Evolutionary conservation across 92 coral and sea anemone species (phyloP).

Genomic region (Epizoanthus illoricatus): DNA sequence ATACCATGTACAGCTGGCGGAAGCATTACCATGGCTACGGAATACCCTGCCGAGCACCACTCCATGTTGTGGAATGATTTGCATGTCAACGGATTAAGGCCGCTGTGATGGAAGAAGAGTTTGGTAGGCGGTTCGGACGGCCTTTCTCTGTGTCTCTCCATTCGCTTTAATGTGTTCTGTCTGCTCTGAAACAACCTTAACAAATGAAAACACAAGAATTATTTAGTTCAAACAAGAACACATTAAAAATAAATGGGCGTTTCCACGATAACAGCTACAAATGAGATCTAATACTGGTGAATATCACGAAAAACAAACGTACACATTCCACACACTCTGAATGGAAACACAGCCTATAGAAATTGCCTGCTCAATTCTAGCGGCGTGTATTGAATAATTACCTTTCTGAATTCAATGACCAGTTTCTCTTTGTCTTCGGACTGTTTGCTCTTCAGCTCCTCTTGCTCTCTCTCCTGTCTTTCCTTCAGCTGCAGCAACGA

Average conservation of each 20-base stretch:
- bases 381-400: background rate
- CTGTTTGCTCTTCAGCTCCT: constrained; percentile 79
- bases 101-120: constrained; percentile 71
- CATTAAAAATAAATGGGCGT: too few species aligned
- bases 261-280: too few species aligned
- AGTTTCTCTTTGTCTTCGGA: constrained; percentile 81
- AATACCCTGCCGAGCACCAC: too few species aligned
- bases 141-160: constrained; percentile 88
- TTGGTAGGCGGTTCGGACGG: constrained; percentile 83
- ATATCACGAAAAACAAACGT: too few species aligned
- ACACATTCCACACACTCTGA: too few species aligned
- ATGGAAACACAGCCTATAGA: too few species aligned
- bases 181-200: constrained; percentile 72
- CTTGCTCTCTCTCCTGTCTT: constrained; percentile 82
- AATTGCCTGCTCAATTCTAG: too few species aligned
- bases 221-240: too few species aligned
- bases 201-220: background rate
- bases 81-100: background rate
- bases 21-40: constrained; percentile 7
- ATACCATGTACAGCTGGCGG: background rate
- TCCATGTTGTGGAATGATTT: background rate
- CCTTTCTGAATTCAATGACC: constrained; percentile 80
- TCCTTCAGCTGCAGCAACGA: constrained; percentile 59
- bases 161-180: constrained; percentile 78
- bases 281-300: too few species aligned